Conservation (phyloP, 2,888 invertebrate genomes). For the Cryptocheilus praepositus region DNA sequence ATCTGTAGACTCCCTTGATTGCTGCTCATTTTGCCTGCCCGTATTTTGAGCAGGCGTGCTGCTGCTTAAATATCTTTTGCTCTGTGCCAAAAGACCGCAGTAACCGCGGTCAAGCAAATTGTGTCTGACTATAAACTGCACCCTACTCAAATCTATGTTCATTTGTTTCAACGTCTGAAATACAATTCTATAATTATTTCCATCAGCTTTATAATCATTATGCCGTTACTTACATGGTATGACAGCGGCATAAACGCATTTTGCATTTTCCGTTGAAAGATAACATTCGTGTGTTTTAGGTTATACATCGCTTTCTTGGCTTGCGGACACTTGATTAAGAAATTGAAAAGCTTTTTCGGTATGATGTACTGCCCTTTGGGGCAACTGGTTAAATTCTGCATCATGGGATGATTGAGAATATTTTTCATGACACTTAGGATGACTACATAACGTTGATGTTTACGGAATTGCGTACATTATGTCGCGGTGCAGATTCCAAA, state of each 20-base stretch:
- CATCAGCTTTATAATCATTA: not conserved
- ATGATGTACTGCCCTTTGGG: conserved; percentile 50
- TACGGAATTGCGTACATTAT: too few relatives aligned
- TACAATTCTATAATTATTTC: conserved; percentile 12
- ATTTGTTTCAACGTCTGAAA: conserved; percentile 66
- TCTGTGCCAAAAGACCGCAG: too few relatives aligned
- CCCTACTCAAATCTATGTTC: conserved; percentile 78
- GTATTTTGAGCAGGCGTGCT: conserved; percentile 7
- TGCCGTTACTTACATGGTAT: conserved; percentile 48
- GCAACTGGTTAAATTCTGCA: conserved; percentile 62
- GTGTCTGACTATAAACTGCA: conserved; percentile 66
- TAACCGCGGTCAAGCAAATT: conserved; percentile 36
- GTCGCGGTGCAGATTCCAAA: too few relatives aligned
- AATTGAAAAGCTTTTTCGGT: conserved; percentile 42
- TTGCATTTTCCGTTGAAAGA: conserved; percentile 19
- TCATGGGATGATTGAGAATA: conserved; percentile 33
- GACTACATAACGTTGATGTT: too few relatives aligned
- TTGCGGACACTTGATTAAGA: conserved; percentile 14
- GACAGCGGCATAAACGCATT: conserved; percentile 49
- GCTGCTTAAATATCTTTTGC: not conserved
- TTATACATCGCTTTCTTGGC: conserved; percentile 11
- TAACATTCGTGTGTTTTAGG: not conserved
- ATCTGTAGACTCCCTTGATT: conserved; percentile 44
- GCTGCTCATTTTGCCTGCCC: conserved; percentile 23
- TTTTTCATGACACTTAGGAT: too few relatives aligned